Conservation (phyloP, 2,113 vertebrate genomes). For the Daphoenositta chrysoptera region DNA sequence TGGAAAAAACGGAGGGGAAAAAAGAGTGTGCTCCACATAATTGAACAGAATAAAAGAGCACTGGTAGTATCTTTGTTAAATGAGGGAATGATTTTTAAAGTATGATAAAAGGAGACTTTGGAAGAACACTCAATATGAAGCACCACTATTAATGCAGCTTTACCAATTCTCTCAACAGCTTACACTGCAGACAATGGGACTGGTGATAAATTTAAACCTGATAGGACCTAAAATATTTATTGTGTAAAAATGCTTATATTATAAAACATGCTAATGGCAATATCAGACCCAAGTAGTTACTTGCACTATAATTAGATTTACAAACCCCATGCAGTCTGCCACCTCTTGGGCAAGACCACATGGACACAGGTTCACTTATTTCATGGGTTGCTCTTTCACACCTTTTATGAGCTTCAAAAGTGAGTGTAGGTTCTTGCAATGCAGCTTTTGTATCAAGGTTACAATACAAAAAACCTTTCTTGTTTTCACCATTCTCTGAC, state of each 20-base stretch:
- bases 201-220: slow-evolving; percentile 31
- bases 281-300: neutral
- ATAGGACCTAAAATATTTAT: neutral
- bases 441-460: neutral
- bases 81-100: slow-evolving; percentile 67
- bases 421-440: neutral
- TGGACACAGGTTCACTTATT: neutral
- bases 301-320: slow-evolving; percentile 21
- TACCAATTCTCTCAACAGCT: neutral
- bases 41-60: slow-evolving; percentile 67
- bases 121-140: slow-evolving; percentile 37
- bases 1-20: neutral
- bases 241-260: neutral
- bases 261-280: slow-evolving; percentile 1
- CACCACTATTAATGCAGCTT: slow-evolving; percentile 35
- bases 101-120: slow-evolving; percentile 52
- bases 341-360: neutral
- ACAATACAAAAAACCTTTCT: neutral
- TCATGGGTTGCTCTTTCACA: neutral
- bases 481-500: neutral
- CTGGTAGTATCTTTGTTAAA: slow-evolving; percentile 61
- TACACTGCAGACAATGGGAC: neutral
- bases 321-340: neutral
- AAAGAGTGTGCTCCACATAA: slow-evolving; percentile 52
- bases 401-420: neutral